Evolutionary conservation across 2,888 invertebrate species (phyloP).

Genomic region (Aleiodes alternator): DNA sequence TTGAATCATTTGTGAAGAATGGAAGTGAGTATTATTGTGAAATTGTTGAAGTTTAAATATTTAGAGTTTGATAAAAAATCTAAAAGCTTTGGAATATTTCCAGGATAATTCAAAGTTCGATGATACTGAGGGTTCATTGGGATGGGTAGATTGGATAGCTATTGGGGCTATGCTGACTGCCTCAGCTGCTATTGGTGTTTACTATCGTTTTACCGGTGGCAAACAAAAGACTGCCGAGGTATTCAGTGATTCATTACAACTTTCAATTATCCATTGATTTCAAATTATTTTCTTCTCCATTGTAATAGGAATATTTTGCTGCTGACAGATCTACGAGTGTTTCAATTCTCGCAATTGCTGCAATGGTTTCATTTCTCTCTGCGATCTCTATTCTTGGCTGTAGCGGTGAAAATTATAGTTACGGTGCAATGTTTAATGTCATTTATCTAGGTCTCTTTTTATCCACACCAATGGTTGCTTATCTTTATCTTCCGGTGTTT

Average conservation of each 20-base stretch:
- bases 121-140: conserved; percentile 51
- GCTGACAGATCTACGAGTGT: conserved; percentile 89
- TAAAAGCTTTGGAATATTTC: not conserved
- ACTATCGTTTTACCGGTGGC: conserved; percentile 90
- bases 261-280: conserved; percentile 42
- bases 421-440: conserved; percentile 87
- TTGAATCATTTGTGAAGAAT: conserved; percentile 7
- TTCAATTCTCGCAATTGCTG: conserved; percentile 88
- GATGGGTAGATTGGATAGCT: conserved; percentile 84
- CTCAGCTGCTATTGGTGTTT: conserved; percentile 89
- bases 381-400: conserved; percentile 93
- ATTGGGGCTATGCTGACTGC: conserved; percentile 83
- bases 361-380: conserved; percentile 97
- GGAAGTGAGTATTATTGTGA: conserved; percentile 32
- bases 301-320: conserved; percentile 85
- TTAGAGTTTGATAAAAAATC: not conserved
- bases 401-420: conserved; percentile 90
- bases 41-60: not conserved
- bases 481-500: conserved; percentile 90
- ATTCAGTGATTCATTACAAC: conserved; percentile 46
- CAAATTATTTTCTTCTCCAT: not conserved
- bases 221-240: conserved; percentile 81
- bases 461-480: conserved; percentile 86
- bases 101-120: not conserved
- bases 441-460: conserved; percentile 86